These are phyloP conservation scores for Ormyrus labotus DNA, from an alignment of 2,888 invertebrate species.

Conservation along the genomic window DNA sequence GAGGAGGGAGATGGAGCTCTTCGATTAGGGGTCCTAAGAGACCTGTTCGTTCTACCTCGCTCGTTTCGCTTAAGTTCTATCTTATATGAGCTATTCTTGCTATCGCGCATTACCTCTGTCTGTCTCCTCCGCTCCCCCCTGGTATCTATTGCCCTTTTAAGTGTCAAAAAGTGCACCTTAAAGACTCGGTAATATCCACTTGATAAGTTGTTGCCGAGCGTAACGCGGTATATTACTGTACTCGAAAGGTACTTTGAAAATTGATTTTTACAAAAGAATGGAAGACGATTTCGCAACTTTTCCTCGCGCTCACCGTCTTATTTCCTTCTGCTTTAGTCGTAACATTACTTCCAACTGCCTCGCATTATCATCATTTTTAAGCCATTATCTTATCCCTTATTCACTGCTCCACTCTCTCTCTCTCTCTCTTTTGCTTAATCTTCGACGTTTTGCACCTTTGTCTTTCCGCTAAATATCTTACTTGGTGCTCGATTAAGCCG, in stretches of 20 bases:
- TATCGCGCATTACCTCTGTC: too few species aligned
- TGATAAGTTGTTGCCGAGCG: too few species aligned
- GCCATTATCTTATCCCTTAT: background rate
- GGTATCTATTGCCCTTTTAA: too few species aligned
- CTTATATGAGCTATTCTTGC: background rate
- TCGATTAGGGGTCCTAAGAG: slow-evolving; percentile 27
- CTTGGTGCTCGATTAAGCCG: slow-evolving; percentile 5
- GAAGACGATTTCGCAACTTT: background rate
- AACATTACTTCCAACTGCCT: too few species aligned
- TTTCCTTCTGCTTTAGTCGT: background rate
- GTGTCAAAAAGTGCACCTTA: too few species aligned
- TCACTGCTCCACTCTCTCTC: background rate
- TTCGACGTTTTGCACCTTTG: background rate
- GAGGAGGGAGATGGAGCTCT: background rate
- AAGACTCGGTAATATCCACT: too few species aligned
- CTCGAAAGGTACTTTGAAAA: too few species aligned
- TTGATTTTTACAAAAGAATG: too few species aligned
- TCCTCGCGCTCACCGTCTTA: background rate
- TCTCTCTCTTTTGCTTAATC: background rate
- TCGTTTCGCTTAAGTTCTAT: slow-evolving; percentile 3
- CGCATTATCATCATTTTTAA: background rate
- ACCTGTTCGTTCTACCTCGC: slow-evolving; percentile 12
- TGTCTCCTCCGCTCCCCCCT: too few species aligned
- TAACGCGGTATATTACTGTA: too few species aligned
- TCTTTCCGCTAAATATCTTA: slow-evolving; percentile 6